Evolutionary conservation across 2,888 invertebrate genomes (phyloP).

Genomic region (Synanthedon tipuliformis): DNA sequence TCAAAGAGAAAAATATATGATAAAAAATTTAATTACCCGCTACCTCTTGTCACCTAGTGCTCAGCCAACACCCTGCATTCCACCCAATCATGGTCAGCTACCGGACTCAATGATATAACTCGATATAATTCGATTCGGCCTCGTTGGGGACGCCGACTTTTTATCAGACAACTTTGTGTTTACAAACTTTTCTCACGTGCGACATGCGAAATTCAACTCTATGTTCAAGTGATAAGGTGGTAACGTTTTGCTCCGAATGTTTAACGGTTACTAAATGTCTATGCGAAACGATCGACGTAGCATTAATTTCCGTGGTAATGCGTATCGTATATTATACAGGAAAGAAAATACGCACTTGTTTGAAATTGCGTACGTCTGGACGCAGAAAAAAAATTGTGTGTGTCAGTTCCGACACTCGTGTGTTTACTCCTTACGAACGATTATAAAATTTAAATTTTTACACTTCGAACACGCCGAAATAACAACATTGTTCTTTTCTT

Average conservation of each 20-base stretch:
- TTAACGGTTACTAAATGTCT: not conserved
- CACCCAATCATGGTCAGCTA: conserved; percentile 26
- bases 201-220: not conserved
- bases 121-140: conserved; percentile 16
- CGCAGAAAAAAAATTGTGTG: no score
- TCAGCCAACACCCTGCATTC: conserved; percentile 42
- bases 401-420: no score
- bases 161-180: not conserved
- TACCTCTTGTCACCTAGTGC: conserved; percentile 13
- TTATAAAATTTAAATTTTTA: no score
- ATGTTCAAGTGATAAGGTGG: not conserved
- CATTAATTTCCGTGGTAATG: not conserved
- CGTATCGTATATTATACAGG: no score
- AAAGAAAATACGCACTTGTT: not conserved
- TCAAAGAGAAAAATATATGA: no score
- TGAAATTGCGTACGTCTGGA: no score
- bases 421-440: no score
- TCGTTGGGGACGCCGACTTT: conserved; percentile 19
- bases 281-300: not conserved
- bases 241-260: not conserved
- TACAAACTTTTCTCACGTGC: not conserved
- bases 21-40: conserved; percentile 8
- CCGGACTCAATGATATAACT: conserved; percentile 32
- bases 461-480: no score
- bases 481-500: no score